Evolutionary conservation across 2,113 vertebrate genomes (phyloP), one percentile per base, ranked within the genome.

Genomic region (Protobothrops flavoviridis): DNA sequence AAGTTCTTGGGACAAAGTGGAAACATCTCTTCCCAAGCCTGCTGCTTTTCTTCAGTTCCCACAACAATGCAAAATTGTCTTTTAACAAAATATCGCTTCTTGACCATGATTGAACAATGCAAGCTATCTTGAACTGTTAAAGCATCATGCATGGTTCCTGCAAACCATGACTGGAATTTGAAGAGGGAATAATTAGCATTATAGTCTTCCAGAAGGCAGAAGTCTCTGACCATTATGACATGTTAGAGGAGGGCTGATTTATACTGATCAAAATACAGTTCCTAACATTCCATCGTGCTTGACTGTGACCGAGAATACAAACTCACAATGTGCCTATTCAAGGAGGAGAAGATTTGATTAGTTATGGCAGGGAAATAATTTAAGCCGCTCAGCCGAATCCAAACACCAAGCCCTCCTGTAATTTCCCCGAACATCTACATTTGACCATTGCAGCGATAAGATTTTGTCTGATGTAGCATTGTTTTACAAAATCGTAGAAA

Each of bases 51-150:
- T 81, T 81, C 74, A 1, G 20, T 56, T 94, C 85, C 56, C 91
- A 17, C 55, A n/a, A 0, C 81, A 95, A 93, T 5, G 90, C 90
- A 64, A 33, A 17, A 59, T 89, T 81, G 64, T 2, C 2, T 89
- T 64, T 92, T 93, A 39, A 86, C 91, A 64, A 17, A 94, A 90
- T 6, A 2, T 89, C 5, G 0, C 10, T 53, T 43, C 1, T 17
- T 94, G 53, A 90, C 90, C 95, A 94, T 13, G 39, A 48, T 26
- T 59, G 86, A 24, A 17, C 56, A 93, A 92, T 45, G 33, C 61
- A 87, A 85, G 7, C 2, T 85, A 26, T 59, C 52, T 5, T 74
- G 23, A 23, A 50, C 0, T 0, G 10, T 89, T 29, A 90, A 96
- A 90, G 59, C 89, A 33, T 61, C 69, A 87, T 57, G 88, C 48